phyloP scores from a whole-genome alignment of 2,113 vertebrate genomes.

The Oncorhynchus masou region DNA sequence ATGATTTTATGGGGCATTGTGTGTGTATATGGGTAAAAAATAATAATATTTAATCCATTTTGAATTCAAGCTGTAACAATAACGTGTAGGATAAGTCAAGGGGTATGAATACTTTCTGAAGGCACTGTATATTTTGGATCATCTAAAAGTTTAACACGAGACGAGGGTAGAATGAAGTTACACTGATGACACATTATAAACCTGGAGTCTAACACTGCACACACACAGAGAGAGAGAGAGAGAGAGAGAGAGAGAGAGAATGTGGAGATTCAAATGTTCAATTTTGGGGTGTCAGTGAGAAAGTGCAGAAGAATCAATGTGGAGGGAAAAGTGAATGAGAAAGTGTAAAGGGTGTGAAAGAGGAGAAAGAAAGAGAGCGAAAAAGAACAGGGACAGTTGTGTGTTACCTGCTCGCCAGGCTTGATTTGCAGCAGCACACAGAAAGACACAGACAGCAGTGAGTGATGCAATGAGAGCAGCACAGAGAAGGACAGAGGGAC shows the following conservation, averaged over 20 bases:
- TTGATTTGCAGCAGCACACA: conserved; percentile 45
- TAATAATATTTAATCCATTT: too few relatives aligned
- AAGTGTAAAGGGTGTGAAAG: too few relatives aligned
- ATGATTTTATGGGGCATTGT: too few relatives aligned
- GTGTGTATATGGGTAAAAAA: too few relatives aligned
- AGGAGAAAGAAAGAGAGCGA: conserved; percentile 4
- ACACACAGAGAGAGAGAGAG: conserved; percentile 15
- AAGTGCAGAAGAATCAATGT: too few relatives aligned
- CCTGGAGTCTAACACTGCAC: conserved; percentile 34
- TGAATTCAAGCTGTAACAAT: too few relatives aligned
- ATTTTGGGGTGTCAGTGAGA: too few relatives aligned
- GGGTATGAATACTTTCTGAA: too few relatives aligned
- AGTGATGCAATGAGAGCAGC: conserved; percentile 28
- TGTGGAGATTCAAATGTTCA: neutral
- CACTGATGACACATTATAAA: conserved; percentile 20
- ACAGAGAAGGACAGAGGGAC: conserved; percentile 12
- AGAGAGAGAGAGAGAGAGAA: neutral
- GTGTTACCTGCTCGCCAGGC: conserved; percentile 54
- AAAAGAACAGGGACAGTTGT: conserved; percentile 1
- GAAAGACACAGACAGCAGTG: conserved; percentile 51
- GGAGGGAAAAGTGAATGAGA: too few relatives aligned
- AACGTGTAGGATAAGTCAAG: too few relatives aligned
- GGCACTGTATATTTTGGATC: conserved; percentile 2
- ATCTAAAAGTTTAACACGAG: neutral
- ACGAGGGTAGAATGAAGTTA: conserved; percentile 16